Conservation (phyloP, 2,797 vertebrate species). For the Chrysocyon brachyurus region DNA sequence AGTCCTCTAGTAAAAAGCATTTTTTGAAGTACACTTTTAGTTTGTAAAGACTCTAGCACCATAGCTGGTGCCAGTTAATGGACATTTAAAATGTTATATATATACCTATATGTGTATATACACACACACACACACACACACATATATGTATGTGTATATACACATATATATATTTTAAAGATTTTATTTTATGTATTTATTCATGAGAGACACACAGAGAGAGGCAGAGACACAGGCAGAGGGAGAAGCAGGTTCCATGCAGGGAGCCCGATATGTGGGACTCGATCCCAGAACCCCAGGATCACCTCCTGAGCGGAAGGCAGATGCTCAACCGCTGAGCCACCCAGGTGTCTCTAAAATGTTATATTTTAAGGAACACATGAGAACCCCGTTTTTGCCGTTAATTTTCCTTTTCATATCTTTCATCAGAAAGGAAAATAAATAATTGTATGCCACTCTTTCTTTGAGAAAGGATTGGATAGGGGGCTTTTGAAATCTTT, state of each 20-base stretch:
- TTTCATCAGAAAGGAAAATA: slow-evolving; percentile 16
- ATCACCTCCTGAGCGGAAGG: too few relatives aligned
- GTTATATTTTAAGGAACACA: neutral
- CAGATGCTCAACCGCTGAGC: too few relatives aligned
- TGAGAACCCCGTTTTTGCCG: neutral
- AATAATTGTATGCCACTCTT: neutral
- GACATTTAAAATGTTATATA: neutral
- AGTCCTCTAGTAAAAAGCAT: neutral
- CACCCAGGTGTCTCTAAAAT: neutral
- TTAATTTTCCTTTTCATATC: neutral
- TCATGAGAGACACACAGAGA: too few relatives aligned
- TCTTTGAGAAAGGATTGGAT: neutral
- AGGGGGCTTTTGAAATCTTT: neutral
- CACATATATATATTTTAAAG: too few relatives aligned
- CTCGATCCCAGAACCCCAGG: too few relatives aligned
- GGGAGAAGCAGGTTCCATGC: too few relatives aligned
- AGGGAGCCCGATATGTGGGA: too few relatives aligned
- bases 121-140: too few relatives aligned
- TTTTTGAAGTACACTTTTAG: neutral
- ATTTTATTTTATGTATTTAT: too few relatives aligned
- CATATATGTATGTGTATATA: too few relatives aligned
- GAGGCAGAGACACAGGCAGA: too few relatives aligned
- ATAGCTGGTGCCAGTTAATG: neutral
- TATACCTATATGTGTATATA: too few relatives aligned
- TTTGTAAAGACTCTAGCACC: neutral